Conservation (phyloP, 1,140 invertebrate species). For the Drosophila nebulosa region DNA sequence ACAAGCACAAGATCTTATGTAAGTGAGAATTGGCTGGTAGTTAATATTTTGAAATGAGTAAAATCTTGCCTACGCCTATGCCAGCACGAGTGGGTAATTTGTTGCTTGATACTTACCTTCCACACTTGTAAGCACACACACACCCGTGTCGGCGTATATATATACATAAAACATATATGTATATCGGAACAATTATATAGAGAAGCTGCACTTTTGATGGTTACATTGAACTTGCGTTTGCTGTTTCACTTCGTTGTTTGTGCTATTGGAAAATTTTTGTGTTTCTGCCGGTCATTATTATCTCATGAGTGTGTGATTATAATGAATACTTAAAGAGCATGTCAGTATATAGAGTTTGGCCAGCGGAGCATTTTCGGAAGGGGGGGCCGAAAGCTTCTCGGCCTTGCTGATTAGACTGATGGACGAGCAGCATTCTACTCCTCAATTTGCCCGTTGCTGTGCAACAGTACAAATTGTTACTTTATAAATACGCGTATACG, state of each 20-base stretch:
- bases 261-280: conserved; percentile 68
- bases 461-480: conserved; percentile 34
- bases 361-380: background rate
- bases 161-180: background rate
- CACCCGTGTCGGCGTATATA: background rate
- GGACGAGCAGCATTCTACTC: background rate
- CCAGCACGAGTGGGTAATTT: background rate
- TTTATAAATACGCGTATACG: conserved; percentile 36
- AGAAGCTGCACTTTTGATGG: conserved; percentile 55
- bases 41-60: no score
- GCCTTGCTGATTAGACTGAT: conserved; percentile 66
- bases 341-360: conserved; percentile 4
- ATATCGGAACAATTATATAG: background rate
- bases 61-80: background rate
- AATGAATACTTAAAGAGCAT: conserved; percentile 10
- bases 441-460: conserved; percentile 38
- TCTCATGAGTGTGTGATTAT: conserved; percentile 19
- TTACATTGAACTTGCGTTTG: conserved; percentile 64
- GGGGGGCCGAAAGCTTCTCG: conserved; percentile 16
- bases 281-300: conserved; percentile 62
- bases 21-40: no score
- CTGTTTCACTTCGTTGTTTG: background rate
- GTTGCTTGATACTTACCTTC: background rate
- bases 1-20: no score
- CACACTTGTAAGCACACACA: no score